These are phyloP conservation scores for Brienomyrus longianalis DNA, from an alignment of 2,113 vertebrate species.

Conservation along the genomic window DNA sequence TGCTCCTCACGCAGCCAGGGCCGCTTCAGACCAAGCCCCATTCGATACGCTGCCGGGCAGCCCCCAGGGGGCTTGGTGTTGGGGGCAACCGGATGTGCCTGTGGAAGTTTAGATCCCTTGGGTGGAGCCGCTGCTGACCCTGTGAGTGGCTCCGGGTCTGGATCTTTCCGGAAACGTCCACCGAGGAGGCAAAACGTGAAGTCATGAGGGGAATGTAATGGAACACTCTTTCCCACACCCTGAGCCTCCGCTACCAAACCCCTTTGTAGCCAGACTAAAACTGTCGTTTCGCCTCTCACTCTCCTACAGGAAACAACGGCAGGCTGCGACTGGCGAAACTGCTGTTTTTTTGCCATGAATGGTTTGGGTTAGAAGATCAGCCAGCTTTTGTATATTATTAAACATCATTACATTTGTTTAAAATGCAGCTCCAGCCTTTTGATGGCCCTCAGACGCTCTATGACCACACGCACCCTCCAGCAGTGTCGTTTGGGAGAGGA, in stretches of 20 bases:
- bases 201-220: neutral
- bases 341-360: neutral
- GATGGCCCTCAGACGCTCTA: neutral
- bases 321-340: neutral
- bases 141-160: neutral
- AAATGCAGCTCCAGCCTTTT: neutral
- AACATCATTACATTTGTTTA: neutral
- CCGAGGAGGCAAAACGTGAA: neutral
- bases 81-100: neutral
- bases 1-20: neutral
- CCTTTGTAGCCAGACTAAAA: neutral
- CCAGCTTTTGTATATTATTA: neutral
- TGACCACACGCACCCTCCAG: neutral
- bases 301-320: neutral
- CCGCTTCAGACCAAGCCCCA: neutral
- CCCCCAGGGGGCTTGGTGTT: neutral
- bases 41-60: neutral
- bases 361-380: neutral
- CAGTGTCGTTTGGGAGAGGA: neutral
- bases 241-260: neutral
- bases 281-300: neutral
- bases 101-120: neutral
- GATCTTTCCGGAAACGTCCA: neutral
- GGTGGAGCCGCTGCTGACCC: neutral
- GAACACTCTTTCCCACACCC: neutral